phyloP scores from a whole-genome alignment of 2,113 vertebrate genomes.

The Tachysurus fulvidraco region DNA sequence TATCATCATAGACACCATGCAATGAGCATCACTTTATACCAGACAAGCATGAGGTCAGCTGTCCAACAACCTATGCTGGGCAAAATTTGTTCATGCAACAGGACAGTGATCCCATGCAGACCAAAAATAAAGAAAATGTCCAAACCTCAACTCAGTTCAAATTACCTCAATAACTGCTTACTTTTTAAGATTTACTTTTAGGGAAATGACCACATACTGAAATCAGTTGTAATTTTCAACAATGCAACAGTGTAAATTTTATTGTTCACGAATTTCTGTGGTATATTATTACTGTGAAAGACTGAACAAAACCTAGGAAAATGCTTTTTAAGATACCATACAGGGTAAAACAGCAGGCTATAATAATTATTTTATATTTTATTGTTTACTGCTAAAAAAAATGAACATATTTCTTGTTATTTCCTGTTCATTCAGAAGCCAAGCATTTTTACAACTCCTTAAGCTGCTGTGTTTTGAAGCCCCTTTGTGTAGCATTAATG shows the following conservation, averaged over 20 bases:
- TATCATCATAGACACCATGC: background rate
- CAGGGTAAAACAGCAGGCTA: background rate
- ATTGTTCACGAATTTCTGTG: background rate
- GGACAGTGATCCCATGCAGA: background rate
- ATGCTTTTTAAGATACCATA: background rate
- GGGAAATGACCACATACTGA: background rate
- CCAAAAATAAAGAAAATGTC: background rate
- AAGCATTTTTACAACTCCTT: constrained; percentile 1
- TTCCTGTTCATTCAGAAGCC: background rate
- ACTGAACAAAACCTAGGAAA: background rate
- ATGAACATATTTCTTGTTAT: background rate
- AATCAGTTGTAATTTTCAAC: background rate
- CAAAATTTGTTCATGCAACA: background rate
- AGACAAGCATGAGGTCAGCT: background rate
- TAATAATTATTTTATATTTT: background rate
- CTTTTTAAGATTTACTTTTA: background rate
- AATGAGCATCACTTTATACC: background rate
- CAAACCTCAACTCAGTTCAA: background rate
- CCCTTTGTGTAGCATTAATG: background rate
- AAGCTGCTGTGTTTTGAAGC: constrained; percentile 6
- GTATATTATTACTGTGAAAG: background rate
- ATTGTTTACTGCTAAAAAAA: background rate
- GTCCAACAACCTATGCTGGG: background rate
- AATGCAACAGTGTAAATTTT: background rate
- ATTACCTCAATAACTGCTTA: background rate